Percentiles rank a stretch among this genome's conserved stretches.
phyloP scores from a whole-genome alignment of 2,113 vertebrate species.

The Rhadina sibilatrix region DNA sequence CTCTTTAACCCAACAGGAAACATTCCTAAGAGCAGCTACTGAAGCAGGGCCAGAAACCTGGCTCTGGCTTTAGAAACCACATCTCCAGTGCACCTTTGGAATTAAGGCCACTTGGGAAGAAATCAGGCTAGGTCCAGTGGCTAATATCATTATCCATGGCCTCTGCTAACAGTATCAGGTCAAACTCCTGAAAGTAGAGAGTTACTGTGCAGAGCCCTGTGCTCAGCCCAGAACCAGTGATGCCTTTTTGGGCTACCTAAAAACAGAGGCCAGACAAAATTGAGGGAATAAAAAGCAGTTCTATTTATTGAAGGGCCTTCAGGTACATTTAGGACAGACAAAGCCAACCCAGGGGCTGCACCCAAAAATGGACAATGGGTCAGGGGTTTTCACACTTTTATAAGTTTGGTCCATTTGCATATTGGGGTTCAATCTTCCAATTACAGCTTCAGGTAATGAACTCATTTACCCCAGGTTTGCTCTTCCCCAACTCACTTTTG shows the following conservation, averaged over 20 bases:
- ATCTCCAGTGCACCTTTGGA: not conserved
- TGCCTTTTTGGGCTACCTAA: not conserved
- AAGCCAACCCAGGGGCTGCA: not conserved
- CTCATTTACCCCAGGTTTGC: not conserved
- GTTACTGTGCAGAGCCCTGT: accelerated
- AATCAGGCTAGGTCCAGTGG: not conserved
- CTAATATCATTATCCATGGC: not conserved
- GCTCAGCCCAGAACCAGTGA: not conserved
- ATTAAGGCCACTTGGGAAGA: not conserved
- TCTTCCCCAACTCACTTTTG: not conserved
- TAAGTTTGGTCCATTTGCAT: not conserved
- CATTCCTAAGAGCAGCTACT: not conserved
- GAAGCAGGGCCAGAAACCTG: not conserved
- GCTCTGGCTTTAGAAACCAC: not conserved
- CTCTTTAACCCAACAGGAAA: not conserved
- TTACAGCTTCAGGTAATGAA: not conserved
- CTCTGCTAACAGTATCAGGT: not conserved
- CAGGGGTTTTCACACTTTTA: not conserved
- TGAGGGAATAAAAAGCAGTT: not conserved
- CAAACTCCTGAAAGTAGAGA: not conserved
- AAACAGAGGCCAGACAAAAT: not conserved
- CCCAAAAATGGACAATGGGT: accelerated
- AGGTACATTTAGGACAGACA: not conserved
- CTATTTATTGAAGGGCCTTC: accelerated
- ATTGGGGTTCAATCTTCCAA: not conserved